phyloP scores from a whole-genome alignment of 2,797 vertebrate genomes.

The Ficedula albicollis region DNA sequence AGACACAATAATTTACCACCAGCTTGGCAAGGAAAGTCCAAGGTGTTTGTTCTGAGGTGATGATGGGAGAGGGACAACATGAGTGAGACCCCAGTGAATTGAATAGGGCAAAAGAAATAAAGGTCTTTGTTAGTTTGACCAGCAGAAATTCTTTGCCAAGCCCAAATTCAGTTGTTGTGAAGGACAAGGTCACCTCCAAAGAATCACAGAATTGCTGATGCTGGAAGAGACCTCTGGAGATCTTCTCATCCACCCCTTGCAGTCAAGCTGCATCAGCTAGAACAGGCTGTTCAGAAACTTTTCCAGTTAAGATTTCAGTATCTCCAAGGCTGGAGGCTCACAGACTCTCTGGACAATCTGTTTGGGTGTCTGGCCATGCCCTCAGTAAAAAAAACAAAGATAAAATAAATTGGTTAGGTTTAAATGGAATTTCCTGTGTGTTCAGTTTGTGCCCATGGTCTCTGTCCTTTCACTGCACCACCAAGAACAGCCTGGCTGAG shows the following conservation, averaged over 20 bases:
- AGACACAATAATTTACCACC: neutral
- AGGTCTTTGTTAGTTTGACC: neutral
- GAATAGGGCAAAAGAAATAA: neutral
- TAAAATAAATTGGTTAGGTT: neutral
- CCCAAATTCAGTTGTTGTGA: neutral
- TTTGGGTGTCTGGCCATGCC: neutral
- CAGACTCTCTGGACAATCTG: neutral
- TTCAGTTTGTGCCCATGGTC: neutral
- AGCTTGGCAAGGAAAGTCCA: neutral
- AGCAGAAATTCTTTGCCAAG: neutral
- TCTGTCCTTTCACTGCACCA: neutral
- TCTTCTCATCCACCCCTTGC: neutral
- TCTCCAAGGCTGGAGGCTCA: neutral
- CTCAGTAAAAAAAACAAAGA: neutral
- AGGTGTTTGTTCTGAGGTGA: neutral
- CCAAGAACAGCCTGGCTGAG: neutral
- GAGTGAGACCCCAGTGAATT: neutral
- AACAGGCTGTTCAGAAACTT: neutral
- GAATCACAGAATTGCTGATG: neutral
- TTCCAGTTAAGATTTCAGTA: neutral
- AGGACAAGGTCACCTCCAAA: neutral
- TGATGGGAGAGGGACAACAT: accelerated
- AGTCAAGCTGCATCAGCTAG: neutral
- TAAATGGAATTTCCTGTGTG: neutral
- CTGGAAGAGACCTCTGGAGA: neutral